Evolutionary conservation across 2,888 invertebrate species (phyloP), one percentile per base, ranked within the genome.

Genomic region (Automeris io): DNA sequence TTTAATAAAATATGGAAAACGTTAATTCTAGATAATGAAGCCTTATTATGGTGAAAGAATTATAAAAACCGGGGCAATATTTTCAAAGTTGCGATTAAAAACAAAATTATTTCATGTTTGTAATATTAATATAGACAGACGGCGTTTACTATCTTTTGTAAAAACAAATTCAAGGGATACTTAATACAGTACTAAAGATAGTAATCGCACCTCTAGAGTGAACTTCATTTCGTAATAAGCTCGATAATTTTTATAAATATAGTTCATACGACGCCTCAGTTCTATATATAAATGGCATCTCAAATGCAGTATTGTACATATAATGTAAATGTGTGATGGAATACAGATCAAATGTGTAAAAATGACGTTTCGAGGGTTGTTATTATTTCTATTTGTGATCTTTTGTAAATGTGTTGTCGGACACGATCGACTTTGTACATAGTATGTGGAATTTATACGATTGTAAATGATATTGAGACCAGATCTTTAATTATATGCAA

Each of bases 401-500:
- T 67, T 66, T 62, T 73, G 63, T 71, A 66, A 67, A 77, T 73
- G 66, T 59, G 61, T 58, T 64, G 68, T 68, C 11, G 16, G 65
- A 63, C 54, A 57, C 61, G 63, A 51, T 59, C 54, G 46, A 46
- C 51, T 49, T 52, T 81, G 81, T 81, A 82, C 70, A 80, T 75
- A 74, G 57, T 67, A 73, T 57, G 65, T 51, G 49, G 56, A 57
- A 67, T 68, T 72, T 78, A 68, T 73, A 74, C 67, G 50, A 48
- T 66, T 70, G 62, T 71, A 74, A 71, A 76, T 70, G 62, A 70
- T 77, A 76, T 72, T 77, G 72, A 74, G 68, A 74, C 68, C 67
- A 77, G 76, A 80, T 80, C 76, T 78, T 78, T 70, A 79, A 77
- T 64, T 75, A 80, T 77, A 79, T 71, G 69, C 65, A 74, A 62